These are phyloP conservation scores for Amblyornis subalaris DNA, from an alignment of 2,113 vertebrate species.

Conservation along the genomic window DNA sequence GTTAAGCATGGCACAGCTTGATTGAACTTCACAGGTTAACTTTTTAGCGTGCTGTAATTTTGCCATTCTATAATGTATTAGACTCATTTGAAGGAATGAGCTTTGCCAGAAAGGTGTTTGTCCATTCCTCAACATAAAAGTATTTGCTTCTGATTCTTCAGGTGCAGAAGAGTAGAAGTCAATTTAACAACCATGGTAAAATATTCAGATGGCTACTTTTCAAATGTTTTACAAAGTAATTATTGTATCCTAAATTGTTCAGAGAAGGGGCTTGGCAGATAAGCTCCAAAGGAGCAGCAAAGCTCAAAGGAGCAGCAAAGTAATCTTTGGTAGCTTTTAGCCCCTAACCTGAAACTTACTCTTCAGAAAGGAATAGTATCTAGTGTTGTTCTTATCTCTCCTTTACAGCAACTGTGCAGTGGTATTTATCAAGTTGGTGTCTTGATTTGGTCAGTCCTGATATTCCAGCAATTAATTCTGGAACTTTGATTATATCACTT, in stretches of 20 bases:
- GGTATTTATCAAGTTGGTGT: background rate
- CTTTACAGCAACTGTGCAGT: background rate
- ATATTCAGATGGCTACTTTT: background rate
- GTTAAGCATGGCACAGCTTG: background rate
- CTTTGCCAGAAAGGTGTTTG: background rate
- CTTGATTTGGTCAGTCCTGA: background rate
- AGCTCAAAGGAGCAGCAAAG: background rate
- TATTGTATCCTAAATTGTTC: background rate
- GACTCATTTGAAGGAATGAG: background rate
- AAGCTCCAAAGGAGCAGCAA: too few relatives aligned
- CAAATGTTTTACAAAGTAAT: background rate
- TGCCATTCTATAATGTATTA: background rate
- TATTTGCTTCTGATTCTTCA: background rate
- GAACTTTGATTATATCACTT: background rate
- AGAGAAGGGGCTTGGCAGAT: background rate
- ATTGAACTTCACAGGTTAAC: background rate
- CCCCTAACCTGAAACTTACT: background rate
- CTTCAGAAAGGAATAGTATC: background rate
- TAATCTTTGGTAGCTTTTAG: background rate
- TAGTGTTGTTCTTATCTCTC: background rate
- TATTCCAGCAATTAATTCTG: conserved; percentile 11
- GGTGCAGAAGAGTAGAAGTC: background rate
- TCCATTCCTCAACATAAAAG: background rate
- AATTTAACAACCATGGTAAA: background rate
- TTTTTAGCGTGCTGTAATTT: background rate